Base-by-base conservation (phyloP, 2,113 vertebrate genomes). In the Pampusana beccarii region DNA sequence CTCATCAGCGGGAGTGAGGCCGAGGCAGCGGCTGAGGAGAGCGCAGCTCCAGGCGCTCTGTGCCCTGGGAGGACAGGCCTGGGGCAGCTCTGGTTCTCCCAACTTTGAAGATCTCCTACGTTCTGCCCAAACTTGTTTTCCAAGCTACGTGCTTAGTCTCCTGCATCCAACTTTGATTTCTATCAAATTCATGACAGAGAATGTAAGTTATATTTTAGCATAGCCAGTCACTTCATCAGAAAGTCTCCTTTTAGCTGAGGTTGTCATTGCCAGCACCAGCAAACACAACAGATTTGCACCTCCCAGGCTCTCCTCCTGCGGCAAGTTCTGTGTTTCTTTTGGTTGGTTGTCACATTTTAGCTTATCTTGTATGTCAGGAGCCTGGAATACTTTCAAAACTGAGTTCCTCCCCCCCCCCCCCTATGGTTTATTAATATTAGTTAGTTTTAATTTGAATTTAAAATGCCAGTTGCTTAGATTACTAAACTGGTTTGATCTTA, bases 61-160 rank as follows among this genome's bases (percentile, higher is more conserved):
- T 50, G 38, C 70, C 46, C 24, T 1, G 14, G 34, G 16, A 71
- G 18, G 3, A 28, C 9, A 4, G 44, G 58, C 61, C 71, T 23
- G 4, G 28, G 48, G 33, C 34, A 65, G 7, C 42, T 70, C 72
- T 58, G 36, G n/a, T 34, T 50, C 46, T 87, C 20, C 25, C 34
- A 64, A 0, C 23, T 8, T 0, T 34, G 38, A 54, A 34, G 38
- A 53, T 33, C 5, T 64, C 28, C 5, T 4, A 10, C 0, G 5
- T 91, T 65, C 82, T 57, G 54, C 29, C 62, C 60, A 88, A 71
- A 88, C 62, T 11, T 69, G 62, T 62, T 42, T 46, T 60, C 38
- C n/a, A 69, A 79, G 33, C 26, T 31, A 56, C 42, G 46, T 60
- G 42, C 54, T 90, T 15, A 28, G 50, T 53, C 86, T 94, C 58